Conservation (phyloP, 1,140 invertebrate species). For the Drosophila pectinifera region DNA sequence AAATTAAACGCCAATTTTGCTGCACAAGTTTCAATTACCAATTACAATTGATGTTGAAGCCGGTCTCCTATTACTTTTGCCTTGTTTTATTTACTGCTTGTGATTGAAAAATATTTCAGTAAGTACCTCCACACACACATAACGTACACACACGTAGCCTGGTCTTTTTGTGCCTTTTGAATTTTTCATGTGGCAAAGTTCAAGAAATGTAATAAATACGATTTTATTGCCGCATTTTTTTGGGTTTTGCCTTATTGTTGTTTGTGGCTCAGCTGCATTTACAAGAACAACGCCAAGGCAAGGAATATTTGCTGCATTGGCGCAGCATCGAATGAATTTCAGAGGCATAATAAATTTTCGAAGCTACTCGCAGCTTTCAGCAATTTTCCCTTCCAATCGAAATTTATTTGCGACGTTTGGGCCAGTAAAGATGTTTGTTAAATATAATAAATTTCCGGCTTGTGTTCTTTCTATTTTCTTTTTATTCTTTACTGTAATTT, state of each 20-base stretch:
- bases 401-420: constrained; percentile 70
- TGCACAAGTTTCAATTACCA: constrained; percentile 54
- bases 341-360: constrained; percentile 64
- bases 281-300: constrained; percentile 35
- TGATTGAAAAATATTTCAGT: constrained; percentile 46
- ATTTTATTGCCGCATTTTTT: constrained; percentile 69
- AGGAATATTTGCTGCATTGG: constrained; percentile 52
- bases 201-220: constrained; percentile 75
- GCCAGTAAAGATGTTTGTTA: constrained; percentile 64
- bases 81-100: constrained; percentile 49
- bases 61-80: constrained; percentile 17
- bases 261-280: constrained; percentile 53
- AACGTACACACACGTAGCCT: background rate
- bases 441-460: constrained; percentile 68
- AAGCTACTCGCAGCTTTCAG: constrained; percentile 51
- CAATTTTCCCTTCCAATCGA: constrained; percentile 41
- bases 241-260: constrained; percentile 40
- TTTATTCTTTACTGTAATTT: constrained; percentile 47
- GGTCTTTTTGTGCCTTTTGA: constrained; percentile 41
- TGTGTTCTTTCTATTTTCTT: constrained; percentile 19
- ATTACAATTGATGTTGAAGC: constrained; percentile 39
- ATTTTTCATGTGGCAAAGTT: constrained; percentile 63
- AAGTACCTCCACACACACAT: constrained; percentile 9
- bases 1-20: constrained; percentile 50
- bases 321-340: constrained; percentile 67